Conservation (phyloP, 2,888 invertebrate genomes). For the Cetonia aurata region DNA sequence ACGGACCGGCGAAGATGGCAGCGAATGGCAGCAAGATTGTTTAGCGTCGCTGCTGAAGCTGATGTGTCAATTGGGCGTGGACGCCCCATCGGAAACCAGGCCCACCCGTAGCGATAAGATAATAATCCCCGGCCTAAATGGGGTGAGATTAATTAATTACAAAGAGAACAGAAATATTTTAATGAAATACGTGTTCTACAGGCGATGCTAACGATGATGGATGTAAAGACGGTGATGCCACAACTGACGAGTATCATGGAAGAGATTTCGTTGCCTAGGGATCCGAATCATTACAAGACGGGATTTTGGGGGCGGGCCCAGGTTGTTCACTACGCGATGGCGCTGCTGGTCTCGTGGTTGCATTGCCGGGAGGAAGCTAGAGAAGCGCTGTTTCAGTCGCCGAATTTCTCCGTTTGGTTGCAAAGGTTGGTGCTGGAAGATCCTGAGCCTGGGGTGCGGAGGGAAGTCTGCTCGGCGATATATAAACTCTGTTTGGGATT, state of each 20-base stretch:
- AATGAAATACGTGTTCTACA: conserved; percentile 55
- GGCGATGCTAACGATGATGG: conserved; percentile 86
- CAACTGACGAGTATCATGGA: conserved; percentile 88
- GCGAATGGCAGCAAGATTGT: conserved; percentile 96
- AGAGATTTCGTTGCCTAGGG: conserved; percentile 85
- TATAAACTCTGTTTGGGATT: conserved; percentile 87
- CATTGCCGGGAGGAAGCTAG: conserved; percentile 87
- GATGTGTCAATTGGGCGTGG: conserved; percentile 87
- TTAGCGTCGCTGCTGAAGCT: conserved; percentile 88
- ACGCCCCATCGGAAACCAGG: conserved; percentile 65
- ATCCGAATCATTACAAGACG: conserved; percentile 88
- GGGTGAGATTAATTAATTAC: conserved; percentile 65
- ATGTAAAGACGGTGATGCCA: conserved; percentile 84
- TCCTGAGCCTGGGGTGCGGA: conserved; percentile 90
- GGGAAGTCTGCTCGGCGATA: conserved; percentile 93
- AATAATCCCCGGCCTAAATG: conserved; percentile 79
- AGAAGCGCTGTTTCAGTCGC: conserved; percentile 80
- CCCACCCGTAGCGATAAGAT: conserved; percentile 72
- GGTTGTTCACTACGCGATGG: conserved; percentile 93
- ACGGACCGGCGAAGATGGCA: conserved; percentile 74
- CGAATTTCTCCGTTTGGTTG: conserved; percentile 84
- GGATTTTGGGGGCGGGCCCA: conserved; percentile 95
- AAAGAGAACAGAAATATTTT: too few species aligned
- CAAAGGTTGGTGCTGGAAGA: conserved; percentile 87
- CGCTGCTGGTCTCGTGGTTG: conserved; percentile 92